Conservation (phyloP, 2,797 vertebrate species). For the Chaenodraco wilsoni region DNA sequence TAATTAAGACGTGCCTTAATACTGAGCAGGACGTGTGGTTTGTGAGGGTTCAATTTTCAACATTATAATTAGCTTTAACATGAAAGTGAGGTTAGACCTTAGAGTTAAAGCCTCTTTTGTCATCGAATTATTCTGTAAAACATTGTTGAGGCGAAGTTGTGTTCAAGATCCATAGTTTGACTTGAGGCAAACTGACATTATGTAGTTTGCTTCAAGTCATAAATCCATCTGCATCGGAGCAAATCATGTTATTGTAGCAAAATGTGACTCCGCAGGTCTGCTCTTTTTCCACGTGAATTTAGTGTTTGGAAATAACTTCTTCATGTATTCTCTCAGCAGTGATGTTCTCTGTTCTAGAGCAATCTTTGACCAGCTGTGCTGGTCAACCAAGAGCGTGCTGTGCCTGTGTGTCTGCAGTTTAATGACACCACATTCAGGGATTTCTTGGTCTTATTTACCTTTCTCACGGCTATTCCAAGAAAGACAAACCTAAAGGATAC, state of each 20-base stretch:
- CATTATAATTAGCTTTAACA: not conserved
- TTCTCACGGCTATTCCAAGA: not conserved
- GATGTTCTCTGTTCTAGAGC: not conserved
- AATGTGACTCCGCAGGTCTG: constrained; percentile 10
- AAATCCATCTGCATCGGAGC: not conserved
- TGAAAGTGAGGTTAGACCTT: not conserved
- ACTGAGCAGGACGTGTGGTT: constrained; percentile 2
- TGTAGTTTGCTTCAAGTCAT: constrained; percentile 5
- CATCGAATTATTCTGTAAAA: constrained; percentile 11
- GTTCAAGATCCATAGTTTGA: not conserved
- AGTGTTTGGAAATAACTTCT: not conserved
- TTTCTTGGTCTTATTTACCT: not conserved
- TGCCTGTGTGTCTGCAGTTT: not conserved
- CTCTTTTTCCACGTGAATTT: constrained; percentile 1
- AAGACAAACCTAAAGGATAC: not conserved
- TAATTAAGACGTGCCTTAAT: constrained; percentile 33
- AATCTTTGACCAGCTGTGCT: not conserved
- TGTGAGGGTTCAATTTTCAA: constrained; percentile 12
- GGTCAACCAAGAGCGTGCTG: not conserved
- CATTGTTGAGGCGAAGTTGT: not conserved
- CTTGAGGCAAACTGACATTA: not conserved
- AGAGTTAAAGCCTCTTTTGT: constrained; percentile 13
- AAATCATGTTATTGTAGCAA: constrained; percentile 10
- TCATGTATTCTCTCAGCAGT: not conserved
- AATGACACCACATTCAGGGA: not conserved